These are phyloP conservation scores for Orthonyx spaldingii DNA, from an alignment of 2,113 vertebrate species.

Conservation along the genomic window DNA sequence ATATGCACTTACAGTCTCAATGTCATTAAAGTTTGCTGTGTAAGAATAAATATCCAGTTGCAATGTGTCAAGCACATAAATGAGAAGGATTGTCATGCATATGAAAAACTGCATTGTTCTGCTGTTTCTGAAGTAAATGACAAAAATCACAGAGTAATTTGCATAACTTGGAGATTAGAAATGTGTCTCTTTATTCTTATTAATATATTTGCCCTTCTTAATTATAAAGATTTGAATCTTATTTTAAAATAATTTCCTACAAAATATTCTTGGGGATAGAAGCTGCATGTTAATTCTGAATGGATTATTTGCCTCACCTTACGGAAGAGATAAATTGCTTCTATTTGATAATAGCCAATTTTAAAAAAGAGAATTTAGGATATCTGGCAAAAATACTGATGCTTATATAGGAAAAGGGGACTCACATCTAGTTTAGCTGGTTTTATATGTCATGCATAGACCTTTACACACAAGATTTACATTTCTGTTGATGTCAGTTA, in stretches of 20 bases:
- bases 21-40: not conserved
- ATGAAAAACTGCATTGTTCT: conserved; percentile 71
- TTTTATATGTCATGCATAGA: conserved; percentile 23
- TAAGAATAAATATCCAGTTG: conserved; percentile 25
- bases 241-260: conserved; percentile 73
- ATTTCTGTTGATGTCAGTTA: conserved; percentile 25
- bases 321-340: conserved; percentile 68
- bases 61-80: conserved; percentile 51
- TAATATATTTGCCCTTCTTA: conserved; percentile 78
- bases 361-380: not conserved
- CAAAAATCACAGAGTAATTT: conserved; percentile 75
- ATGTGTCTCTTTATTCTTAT: conserved; percentile 76
- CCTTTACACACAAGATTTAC: conserved; percentile 3
- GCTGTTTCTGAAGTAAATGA: conserved; percentile 72
- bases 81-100: conserved; percentile 44
- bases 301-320: conserved; percentile 68
- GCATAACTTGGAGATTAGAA: conserved; percentile 74
- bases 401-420: conserved; percentile 1
- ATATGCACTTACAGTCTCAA: not conserved
- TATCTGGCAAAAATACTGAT: conserved; percentile 49
- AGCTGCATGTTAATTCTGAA: conserved; percentile 68
- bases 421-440: conserved; percentile 29
- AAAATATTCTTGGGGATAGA: conserved; percentile 71
- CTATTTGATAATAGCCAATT: conserved; percentile 64
- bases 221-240: conserved; percentile 83